Conservation (phyloP, 2,888 invertebrate species). For the Polyommatus iphigenia region DNA sequence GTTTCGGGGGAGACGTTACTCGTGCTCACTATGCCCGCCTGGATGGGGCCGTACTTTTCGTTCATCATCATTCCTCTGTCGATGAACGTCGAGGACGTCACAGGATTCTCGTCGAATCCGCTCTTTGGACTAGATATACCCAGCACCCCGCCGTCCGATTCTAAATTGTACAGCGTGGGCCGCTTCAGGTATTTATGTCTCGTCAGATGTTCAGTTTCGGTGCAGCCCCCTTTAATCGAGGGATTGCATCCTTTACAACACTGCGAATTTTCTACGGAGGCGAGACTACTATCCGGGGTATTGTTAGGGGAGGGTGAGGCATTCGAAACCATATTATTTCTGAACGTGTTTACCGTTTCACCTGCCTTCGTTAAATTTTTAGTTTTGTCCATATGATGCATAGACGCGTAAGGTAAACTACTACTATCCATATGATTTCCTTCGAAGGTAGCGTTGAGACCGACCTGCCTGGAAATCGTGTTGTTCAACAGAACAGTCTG, state of each 20-base stretch:
- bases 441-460: conserved; percentile 62
- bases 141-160: conserved; percentile 61
- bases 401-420: conserved; percentile 50
- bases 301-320: conserved; percentile 68
- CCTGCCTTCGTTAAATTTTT: conserved; percentile 53
- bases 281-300: conserved; percentile 72
- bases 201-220: conserved; percentile 65
- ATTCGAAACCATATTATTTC: conserved; percentile 61
- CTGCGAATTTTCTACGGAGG: conserved; percentile 54
- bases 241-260: conserved; percentile 79
- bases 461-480: conserved; percentile 87
- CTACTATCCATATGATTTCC: conserved; percentile 57
- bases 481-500: conserved; percentile 93
- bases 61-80: conserved; percentile 78
- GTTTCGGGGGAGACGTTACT: conserved; percentile 88
- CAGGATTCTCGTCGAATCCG: conserved; percentile 80
- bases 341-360: conserved; percentile 58
- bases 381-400: conserved; percentile 57
- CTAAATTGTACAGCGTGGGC: conserved; percentile 60
- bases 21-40: conserved; percentile 91
- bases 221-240: conserved; percentile 64
- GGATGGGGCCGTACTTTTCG: conserved; percentile 86
- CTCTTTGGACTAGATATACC: conserved; percentile 79
- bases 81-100: conserved; percentile 84
- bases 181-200: conserved; percentile 67